These are phyloP conservation scores for Xylota sylvarum DNA, from an alignment of 2,888 invertebrate genomes.

Conservation along the genomic window DNA sequence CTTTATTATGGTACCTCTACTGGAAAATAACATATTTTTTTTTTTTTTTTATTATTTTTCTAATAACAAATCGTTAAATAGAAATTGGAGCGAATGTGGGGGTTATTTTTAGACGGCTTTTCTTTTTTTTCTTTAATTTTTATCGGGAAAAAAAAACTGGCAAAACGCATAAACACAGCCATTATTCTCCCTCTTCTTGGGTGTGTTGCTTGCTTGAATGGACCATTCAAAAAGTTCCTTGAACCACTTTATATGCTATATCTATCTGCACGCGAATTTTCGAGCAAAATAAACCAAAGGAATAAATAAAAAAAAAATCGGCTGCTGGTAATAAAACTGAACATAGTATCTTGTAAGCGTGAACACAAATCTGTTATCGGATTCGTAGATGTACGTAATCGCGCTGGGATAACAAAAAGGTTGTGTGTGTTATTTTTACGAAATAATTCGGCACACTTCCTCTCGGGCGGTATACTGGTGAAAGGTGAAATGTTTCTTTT, in stretches of 20 bases:
- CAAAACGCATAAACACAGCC: conserved; percentile 62
- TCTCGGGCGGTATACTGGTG: conserved; percentile 11
- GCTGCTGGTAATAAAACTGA: conserved; percentile 55
- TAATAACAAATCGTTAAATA: conserved; percentile 58
- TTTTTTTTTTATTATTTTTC: conserved; percentile 28
- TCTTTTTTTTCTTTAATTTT: conserved; percentile 30
- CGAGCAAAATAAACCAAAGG: conserved; percentile 6
- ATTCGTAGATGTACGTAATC: conserved; percentile 39
- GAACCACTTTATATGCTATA: conserved; percentile 34
- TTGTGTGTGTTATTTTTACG: neutral
- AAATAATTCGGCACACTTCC: conserved; percentile 45
- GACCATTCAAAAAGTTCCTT: conserved; percentile 57
- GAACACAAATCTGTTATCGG: conserved; percentile 64
- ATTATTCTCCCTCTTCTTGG: conserved; percentile 26
- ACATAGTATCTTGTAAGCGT: conserved; percentile 55
- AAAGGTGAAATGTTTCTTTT: conserved; percentile 48
- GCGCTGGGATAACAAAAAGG: conserved; percentile 28
- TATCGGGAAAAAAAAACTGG: conserved; percentile 26
- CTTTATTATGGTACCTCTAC: conserved; percentile 22
- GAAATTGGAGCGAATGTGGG: conserved; percentile 40
- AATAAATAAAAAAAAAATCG: conserved; percentile 27
- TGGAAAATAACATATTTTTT: conserved; percentile 27
- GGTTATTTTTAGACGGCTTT: conserved; percentile 40
- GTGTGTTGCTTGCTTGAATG: conserved; percentile 26
- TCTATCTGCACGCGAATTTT: conserved; percentile 28